Percentiles rank a stretch among this genome's conserved stretches.
Conservation (phyloP, 2,113 vertebrate genomes). For the Vimba vimba region DNA sequence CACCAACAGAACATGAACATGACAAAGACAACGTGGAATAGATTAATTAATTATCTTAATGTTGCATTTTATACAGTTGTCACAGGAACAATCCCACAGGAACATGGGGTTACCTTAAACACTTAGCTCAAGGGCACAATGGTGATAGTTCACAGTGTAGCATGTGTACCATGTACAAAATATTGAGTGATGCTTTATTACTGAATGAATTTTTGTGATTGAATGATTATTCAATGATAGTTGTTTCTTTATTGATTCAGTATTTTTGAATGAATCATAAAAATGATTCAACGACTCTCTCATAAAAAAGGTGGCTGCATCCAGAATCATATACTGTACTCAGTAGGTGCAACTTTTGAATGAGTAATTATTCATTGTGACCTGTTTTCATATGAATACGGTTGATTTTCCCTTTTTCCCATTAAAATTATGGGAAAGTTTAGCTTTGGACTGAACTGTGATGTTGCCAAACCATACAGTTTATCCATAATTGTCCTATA, state of each 20-base stretch:
- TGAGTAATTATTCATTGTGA: neutral
- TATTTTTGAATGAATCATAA: neutral
- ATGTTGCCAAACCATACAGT: too few relatives aligned
- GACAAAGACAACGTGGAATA: conserved; percentile 1
- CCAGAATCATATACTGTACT: neutral
- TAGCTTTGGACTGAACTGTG: too few relatives aligned
- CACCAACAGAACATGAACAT: neutral
- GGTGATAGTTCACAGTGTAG: neutral
- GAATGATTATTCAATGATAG: neutral
- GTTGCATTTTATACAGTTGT: neutral
- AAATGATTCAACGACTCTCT: neutral
- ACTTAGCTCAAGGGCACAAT: neutral
- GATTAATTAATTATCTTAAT: conserved; percentile 7
- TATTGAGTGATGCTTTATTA: neutral
- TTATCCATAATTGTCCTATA: too few relatives aligned
- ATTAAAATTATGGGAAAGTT: too few relatives aligned
- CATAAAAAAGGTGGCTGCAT: neutral
- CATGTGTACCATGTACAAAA: neutral
- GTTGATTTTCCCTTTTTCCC: too few relatives aligned
- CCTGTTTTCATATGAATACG: too few relatives aligned
- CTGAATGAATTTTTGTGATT: neutral
- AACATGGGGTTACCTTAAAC: neutral
- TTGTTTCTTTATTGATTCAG: neutral
- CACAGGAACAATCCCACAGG: neutral
- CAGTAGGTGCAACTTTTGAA: neutral